Evolutionary conservation across 1,140 invertebrate genomes (phyloP).

Genomic region (Drosophila virilis): DNA sequence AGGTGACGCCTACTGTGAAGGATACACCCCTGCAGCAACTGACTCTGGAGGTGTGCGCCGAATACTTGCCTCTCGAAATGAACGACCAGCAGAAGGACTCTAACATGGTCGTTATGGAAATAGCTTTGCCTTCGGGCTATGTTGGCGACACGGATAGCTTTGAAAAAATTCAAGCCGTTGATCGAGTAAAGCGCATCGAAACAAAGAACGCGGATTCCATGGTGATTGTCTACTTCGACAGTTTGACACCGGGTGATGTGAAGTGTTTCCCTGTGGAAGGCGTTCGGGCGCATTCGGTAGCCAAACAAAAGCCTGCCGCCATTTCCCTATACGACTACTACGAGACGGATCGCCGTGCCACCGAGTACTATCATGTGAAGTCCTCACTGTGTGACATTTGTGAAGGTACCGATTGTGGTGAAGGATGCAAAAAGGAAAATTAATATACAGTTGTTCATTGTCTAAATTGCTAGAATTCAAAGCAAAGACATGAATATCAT

Average conservation of each 20-base stretch:
- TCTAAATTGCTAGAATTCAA: not conserved
- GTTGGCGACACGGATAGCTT: conserved; percentile 84
- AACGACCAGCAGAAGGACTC: conserved; percentile 84
- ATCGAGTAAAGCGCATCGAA: conserved; percentile 87
- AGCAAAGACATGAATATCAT: not conserved
- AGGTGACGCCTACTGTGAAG: conserved; percentile 91
- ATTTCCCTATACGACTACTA: conserved; percentile 98
- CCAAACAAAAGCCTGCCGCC: conserved; percentile 92
- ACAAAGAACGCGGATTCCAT: conserved; percentile 91
- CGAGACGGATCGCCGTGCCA: conserved; percentile 89
- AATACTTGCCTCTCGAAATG: conserved; percentile 56
- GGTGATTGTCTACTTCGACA: conserved; percentile 93
- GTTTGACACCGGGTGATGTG: conserved; percentile 88
- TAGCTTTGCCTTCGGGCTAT: conserved; percentile 93
- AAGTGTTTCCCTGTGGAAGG: conserved; percentile 94
- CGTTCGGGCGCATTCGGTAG: conserved; percentile 92
- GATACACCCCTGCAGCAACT: conserved; percentile 89
- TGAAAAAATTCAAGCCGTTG: conserved; percentile 52
- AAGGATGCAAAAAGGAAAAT: conserved; percentile 77
- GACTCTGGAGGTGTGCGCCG: conserved; percentile 90
- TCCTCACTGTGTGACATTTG: conserved; percentile 91
- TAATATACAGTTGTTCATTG: not conserved
- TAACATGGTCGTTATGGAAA: conserved; percentile 96
- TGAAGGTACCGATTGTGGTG: conserved; percentile 88
- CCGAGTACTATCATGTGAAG: conserved; percentile 90